Percentiles rank a stretch among this genome's conserved stretches.
phyloP scores from a whole-genome alignment of 2,113 vertebrate species.

The Equus quagga region DNA sequence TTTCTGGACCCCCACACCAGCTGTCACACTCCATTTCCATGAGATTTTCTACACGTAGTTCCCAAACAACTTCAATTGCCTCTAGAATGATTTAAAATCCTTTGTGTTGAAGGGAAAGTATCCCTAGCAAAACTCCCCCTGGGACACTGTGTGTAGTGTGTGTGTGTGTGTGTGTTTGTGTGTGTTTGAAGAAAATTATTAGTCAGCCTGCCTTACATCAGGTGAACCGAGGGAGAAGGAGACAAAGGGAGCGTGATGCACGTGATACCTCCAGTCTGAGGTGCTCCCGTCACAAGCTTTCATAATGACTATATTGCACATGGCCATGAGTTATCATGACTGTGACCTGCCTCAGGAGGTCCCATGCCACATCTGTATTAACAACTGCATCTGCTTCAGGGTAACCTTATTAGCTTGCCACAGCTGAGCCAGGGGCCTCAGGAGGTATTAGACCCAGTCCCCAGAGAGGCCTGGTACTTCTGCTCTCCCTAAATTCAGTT shows the following conservation, averaged over 20 bases:
- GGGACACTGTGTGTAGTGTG: neutral
- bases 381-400: slow-evolving; percentile 91
- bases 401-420: slow-evolving; percentile 91
- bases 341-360: slow-evolving; percentile 90
- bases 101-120: neutral
- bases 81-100: slow-evolving; percentile 39
- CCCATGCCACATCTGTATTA: slow-evolving; percentile 92
- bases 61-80: slow-evolving; percentile 61
- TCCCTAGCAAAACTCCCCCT: neutral
- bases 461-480: slow-evolving; percentile 85
- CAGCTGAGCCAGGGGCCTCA: slow-evolving; percentile 91
- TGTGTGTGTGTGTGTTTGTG: neutral
- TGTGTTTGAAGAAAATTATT: neutral
- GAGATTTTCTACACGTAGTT: slow-evolving; percentile 57
- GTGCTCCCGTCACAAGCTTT: slow-evolving; percentile 86
- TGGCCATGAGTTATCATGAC: slow-evolving; percentile 89
- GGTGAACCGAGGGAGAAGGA: slow-evolving; percentile 55
- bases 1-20: slow-evolving; percentile 75
- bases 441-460: slow-evolving; percentile 86
- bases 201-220: neutral
- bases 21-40: slow-evolving; percentile 71
- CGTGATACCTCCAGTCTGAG: slow-evolving; percentile 77
- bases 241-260: slow-evolving; percentile 80
- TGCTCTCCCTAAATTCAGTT: slow-evolving; percentile 88
- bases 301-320: slow-evolving; percentile 87